A percentile compares a stretch with the other conserved stretches of the same genome.
Evolutionary conservation across 2,797 vertebrate species (phyloP).

Genomic region (Sebastes itinus): DNA sequence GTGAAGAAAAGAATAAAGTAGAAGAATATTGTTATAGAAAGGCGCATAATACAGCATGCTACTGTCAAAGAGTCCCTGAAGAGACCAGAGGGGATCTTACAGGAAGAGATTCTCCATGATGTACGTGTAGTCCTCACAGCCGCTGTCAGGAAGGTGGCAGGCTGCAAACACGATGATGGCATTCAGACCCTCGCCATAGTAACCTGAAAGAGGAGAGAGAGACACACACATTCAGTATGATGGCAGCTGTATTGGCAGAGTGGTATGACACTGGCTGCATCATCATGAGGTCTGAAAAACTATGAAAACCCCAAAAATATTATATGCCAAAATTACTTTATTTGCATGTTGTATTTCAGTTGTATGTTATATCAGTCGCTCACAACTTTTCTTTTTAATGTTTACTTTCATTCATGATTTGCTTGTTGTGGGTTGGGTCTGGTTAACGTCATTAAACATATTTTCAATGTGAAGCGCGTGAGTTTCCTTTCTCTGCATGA

Average conservation of each 20-base stretch:
- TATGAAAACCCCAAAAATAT: neutral
- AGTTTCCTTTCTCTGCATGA: neutral
- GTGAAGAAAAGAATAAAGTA: neutral
- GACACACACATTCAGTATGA: neutral
- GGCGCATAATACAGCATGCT: neutral
- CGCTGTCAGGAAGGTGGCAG: slow-evolving; percentile 92
- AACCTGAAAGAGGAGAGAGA: slow-evolving; percentile 80
- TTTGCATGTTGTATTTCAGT: neutral
- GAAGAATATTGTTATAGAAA: neutral
- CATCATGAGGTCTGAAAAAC: neutral
- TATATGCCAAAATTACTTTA: neutral
- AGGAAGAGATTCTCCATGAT: slow-evolving; percentile 99
- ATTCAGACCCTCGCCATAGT: slow-evolving; percentile 94
- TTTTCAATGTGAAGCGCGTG: neutral
- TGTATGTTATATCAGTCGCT: neutral
- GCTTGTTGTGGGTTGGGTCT: neutral
- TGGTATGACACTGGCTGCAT: neutral
- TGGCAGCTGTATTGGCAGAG: neutral
- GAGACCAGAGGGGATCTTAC: slow-evolving; percentile 75
- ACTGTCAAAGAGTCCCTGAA: neutral
- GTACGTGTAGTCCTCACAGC: slow-evolving; percentile 90
- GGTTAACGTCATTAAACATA: neutral
- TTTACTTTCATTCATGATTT: neutral
- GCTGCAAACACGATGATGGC: slow-evolving; percentile 97
- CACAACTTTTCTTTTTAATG: neutral